Evolutionary conservation across 1,140 invertebrate species (phyloP), one percentile per base, ranked within the genome.

Genomic region (Zaprionus lachaisei): DNA sequence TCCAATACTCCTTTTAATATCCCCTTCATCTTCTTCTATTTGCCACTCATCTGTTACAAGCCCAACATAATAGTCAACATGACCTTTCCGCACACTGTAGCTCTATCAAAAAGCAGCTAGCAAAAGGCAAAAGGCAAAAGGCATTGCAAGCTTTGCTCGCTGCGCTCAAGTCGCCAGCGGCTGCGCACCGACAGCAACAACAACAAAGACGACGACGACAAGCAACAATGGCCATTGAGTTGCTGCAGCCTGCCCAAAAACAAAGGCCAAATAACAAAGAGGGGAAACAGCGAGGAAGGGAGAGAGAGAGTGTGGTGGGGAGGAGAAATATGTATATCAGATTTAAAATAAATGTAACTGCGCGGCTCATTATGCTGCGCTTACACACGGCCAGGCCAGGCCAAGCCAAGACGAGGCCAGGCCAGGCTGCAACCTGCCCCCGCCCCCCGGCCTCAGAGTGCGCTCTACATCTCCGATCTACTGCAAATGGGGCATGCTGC

Each of bases 261-360:
- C 74, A 79, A 77, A 77, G 70, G 74, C 70, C 64, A 58, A 77
- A 69, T 69, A 74, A 64, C 58, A 76, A 81, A 90, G 72, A 81
- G 81, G 72, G 80, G 77, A 68, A 83, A 83, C 77, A 80, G 55
- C 57, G 79, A 72, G 66, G 51, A 64, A 65, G 57, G 68, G 31
- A 66, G 57, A 57, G 72, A 80, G 44, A 65, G 57, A 69, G 41
- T n/a, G 41, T n/a, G 41, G 49, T 54, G 67, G 38, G 65, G 2
- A 7, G 74, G 76, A 90, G 85, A 90, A 90, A 90, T 91, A 90
- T 90, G 85, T 90, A 90, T 90, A 90, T 90, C 85, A 90, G 85
- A 90, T 90, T 90, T 90, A 90, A 90, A 90, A 90, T 90, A 90
- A 90, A 90, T 90, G 85, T 90, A 90, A 90, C 85, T 90, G 85